Base-by-base conservation (phyloP, 2,797 vertebrate species). In the Rhinoraja longicauda region DNA sequence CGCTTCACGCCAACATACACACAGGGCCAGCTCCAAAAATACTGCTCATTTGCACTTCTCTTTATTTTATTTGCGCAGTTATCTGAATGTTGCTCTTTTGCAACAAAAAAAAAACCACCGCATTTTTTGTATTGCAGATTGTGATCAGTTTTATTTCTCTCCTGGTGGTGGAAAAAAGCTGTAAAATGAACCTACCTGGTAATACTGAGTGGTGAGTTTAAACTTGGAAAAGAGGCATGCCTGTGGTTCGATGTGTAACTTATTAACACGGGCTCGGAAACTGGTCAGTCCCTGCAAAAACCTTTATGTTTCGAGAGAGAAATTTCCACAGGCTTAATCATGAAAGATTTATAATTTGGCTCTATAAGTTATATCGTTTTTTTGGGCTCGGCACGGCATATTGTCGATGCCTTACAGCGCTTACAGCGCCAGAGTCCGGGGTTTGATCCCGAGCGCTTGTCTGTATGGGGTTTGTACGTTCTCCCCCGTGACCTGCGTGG, bases 1-100 rank as follows among this genome's bases (percentile, higher is more conserved):
- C 82, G 94, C 94, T 94, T 94, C 81, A 90, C 95, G 95, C 96
- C 96, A 96, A 94, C 57, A 94, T 95, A 95, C 94, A 96, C 95
- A 96, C 94, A n/a, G n/a, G 94, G 59, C 78, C 93, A 93, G 93
- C 90, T 96, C 95, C 95, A 96, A 96, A 95, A 93, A 94, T 94
- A 93, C 95, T 88, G 95, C 94, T 96, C 95, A 96, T 96, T 95
- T 96, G 94, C 94, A 96, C 96, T 94, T 93, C 79, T 95, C 94
- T 96, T 96, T 96, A 95, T 96, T 96, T 96, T 95, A 94, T 94
- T 95, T 95, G 94, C 94, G 86, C 94, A 95, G 95, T 93, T 94
- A 95, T 95, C 95, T 96, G 95, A 94, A 95, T 95, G 93, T 94
- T 94, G 93, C 93, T 93, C 93, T 93, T 88, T 93, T 93, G 93